Evolutionary conservation across 2,797 vertebrate species (phyloP).

Genomic region (Garrulus glandarius): DNA sequence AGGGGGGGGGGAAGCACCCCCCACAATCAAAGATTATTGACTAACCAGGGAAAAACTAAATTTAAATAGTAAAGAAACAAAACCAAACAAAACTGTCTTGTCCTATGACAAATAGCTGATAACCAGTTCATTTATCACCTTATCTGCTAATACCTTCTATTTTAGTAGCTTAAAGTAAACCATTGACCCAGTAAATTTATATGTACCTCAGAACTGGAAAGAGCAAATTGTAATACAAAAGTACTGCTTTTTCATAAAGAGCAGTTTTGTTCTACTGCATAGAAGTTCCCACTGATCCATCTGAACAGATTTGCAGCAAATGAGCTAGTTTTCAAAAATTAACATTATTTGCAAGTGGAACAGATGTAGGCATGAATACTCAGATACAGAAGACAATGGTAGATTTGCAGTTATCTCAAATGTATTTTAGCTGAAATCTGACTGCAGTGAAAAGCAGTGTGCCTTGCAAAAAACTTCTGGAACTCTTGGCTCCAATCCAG

Average conservation of each 20-base stretch:
- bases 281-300: neutral
- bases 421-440: neutral
- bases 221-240: neutral
- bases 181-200: neutral
- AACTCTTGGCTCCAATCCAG: neutral
- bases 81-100: neutral
- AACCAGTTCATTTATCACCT: neutral
- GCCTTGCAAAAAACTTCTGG: neutral
- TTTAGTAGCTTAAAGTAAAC: neutral
- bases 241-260: neutral
- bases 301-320: neutral
- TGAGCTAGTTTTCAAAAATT: neutral
- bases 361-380: neutral
- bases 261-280: neutral
- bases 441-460: neutral
- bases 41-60: neutral
- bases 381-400: neutral
- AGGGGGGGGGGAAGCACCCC: fast-evolving
- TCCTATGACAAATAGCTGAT: neutral
- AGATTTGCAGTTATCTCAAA: neutral
- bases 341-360: neutral
- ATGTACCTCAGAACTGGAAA: neutral
- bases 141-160: neutral
- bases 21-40: neutral
- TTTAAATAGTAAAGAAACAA: neutral